Evolutionary conservation across 2,113 vertebrate genomes (phyloP), one percentile per base, ranked within the genome.

Genomic region (Scolopax mira): DNA sequence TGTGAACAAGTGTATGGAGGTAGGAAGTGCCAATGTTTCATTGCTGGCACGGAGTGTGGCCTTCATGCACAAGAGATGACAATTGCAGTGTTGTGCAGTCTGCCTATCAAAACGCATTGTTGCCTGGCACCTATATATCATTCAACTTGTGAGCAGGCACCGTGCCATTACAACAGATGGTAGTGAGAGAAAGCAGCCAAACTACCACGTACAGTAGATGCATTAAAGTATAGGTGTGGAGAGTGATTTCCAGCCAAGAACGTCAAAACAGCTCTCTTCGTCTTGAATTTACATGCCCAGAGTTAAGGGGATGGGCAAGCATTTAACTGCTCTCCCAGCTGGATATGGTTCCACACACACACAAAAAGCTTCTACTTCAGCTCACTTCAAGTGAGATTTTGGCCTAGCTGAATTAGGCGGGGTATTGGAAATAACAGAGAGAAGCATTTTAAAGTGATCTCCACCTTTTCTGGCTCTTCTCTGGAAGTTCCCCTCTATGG

Each of bases 51-150:
- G 1, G 31, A 95, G 70, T 11, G 46, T 52, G 90, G 97, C 96
- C 97, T 97, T 97, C 95, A 77, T 94, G 97, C 97, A 97, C 96
- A 96, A 93, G 98, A 97, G 97, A 98, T 94, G 97, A 97, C 96
- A 97, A 97, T 96, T 97, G 96, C 94, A 92, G 96, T 81, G 96
- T 92, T 96, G 95, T 97, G 95, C 95, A 96, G 97, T 60, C 97
- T 98, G 97, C 98, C 98, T 96, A 98, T 98, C 97, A 98, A 97
- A 97, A 97, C 92, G 70, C 97, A 97, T 97, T 98, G 98, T 97
- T 97, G 97, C 97, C 97, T 98, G 97, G 98, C 97, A 98, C 97
- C 97, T 98, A 97, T 97, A 85, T 95, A 96, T 97, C 96, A 96
- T 97, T 96, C 97, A 98, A 98, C 98, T 97, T 97, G 97, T 93